These are phyloP conservation scores for Eremobia ochroleuca DNA, from an alignment of 2,888 invertebrate genomes.

Conservation along the genomic window DNA sequence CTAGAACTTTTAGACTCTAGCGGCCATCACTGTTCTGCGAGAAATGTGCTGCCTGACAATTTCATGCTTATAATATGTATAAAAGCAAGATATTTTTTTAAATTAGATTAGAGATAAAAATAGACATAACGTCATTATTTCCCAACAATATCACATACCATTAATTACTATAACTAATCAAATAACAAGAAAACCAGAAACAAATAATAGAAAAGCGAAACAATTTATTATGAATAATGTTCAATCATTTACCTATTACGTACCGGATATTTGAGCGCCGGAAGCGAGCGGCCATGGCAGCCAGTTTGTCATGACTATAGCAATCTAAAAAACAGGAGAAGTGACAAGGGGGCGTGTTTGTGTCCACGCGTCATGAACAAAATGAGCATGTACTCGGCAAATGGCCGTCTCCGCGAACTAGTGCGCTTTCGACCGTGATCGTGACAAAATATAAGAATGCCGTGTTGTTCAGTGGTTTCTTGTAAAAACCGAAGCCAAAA, in stretches of 20 bases:
- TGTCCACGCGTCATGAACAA: no score
- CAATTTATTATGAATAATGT: slow-evolving; percentile 51
- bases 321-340: no score
- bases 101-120: neutral
- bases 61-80: neutral
- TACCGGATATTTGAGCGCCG: slow-evolving; percentile 56
- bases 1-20: neutral
- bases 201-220: slow-evolving; percentile 39
- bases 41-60: neutral
- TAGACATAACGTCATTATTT: neutral
- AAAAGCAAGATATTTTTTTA: neutral
- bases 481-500: no score
- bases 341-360: no score
- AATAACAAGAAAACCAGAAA: slow-evolving; percentile 4
- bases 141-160: neutral
- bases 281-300: slow-evolving; percentile 59
- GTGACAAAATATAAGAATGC: no score
- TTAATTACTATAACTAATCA: neutral
- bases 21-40: neutral
- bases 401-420: no score
- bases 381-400: no score
- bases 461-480: no score
- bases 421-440: no score
- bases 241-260: slow-evolving; percentile 60
- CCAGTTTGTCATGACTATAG: slow-evolving; percentile 53